phyloP scores from a whole-genome alignment of 2,797 vertebrate genomes.

The Notolepis coatsorum region DNA sequence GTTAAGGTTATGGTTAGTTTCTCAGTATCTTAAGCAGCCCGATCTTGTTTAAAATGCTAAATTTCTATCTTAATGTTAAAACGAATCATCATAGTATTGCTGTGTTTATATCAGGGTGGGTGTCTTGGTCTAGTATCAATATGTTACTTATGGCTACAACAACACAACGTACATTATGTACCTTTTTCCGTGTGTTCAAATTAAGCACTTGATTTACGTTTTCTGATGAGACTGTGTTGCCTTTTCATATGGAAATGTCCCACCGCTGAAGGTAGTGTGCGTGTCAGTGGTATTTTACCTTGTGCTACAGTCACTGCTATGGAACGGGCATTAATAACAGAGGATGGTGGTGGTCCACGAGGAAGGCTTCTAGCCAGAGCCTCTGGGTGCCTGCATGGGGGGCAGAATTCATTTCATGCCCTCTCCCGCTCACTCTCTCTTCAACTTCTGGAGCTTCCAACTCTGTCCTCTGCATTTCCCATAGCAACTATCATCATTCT shows the following conservation, averaged over 20 bases:
- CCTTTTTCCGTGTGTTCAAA: too few relatives aligned
- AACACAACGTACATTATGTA: too few relatives aligned
- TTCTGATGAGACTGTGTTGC: too few relatives aligned
- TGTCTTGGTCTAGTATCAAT: too few relatives aligned
- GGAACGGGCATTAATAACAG: background rate
- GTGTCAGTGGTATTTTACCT: background rate
- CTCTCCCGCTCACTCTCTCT: background rate
- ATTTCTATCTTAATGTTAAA: background rate
- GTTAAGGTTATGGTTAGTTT: too few relatives aligned
- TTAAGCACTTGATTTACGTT: too few relatives aligned
- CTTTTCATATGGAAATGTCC: background rate
- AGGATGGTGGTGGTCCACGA: background rate
- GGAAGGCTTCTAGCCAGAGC: background rate
- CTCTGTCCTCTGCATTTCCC: slow-evolving; percentile 7
- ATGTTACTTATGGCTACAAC: too few relatives aligned
- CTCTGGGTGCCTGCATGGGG: slow-evolving; percentile 16
- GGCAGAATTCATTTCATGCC: background rate
- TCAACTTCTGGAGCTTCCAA: too few relatives aligned
- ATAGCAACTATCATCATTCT: background rate
- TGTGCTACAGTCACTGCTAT: slow-evolving; percentile 16
- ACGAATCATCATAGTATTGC: too few relatives aligned
- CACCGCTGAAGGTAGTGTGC: background rate
- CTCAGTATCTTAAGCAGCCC: too few relatives aligned
- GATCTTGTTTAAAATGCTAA: background rate
- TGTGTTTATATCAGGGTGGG: too few relatives aligned